These are phyloP conservation scores for Amiota communis DNA, from an alignment of 2,888 invertebrate genomes.

Conservation along the genomic window DNA sequence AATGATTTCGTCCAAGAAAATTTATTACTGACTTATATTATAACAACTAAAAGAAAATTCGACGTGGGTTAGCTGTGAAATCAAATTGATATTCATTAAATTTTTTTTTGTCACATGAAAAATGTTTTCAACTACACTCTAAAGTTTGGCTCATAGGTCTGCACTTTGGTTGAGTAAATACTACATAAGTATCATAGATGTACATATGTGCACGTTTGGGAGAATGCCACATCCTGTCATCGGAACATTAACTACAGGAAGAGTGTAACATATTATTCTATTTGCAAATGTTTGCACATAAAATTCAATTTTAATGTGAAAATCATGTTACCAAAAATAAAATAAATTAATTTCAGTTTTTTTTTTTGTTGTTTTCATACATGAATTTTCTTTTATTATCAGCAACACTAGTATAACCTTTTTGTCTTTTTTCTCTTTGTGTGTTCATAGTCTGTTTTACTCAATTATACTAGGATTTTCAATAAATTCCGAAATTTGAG, in stretches of 20 bases:
- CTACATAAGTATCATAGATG: background rate
- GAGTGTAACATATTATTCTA: slow-evolving; percentile 27
- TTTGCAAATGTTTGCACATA: slow-evolving; percentile 38
- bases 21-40: no score
- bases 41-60: no score
- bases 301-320: slow-evolving; percentile 60
- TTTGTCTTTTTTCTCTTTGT: background rate
- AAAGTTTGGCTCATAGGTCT: no score
- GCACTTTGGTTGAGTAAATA: no score
- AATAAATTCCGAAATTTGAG: no score
- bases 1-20: no score
- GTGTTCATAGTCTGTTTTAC: background rate
- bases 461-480: no score
- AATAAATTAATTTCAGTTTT: background rate
- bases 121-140: no score
- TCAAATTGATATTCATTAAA: no score
- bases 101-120: no score
- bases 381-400: background rate
- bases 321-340: slow-evolving; percentile 52
- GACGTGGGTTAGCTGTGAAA: no score
- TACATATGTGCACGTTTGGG: slow-evolving; percentile 32
- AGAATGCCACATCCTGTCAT: slow-evolving; percentile 8
- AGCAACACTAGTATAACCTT: no score
- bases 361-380: background rate
- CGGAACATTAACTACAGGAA: slow-evolving; percentile 30